These are phyloP conservation scores for Acropternis orthonyx DNA, from an alignment of 2,797 vertebrate genomes.

Conservation along the genomic window DNA sequence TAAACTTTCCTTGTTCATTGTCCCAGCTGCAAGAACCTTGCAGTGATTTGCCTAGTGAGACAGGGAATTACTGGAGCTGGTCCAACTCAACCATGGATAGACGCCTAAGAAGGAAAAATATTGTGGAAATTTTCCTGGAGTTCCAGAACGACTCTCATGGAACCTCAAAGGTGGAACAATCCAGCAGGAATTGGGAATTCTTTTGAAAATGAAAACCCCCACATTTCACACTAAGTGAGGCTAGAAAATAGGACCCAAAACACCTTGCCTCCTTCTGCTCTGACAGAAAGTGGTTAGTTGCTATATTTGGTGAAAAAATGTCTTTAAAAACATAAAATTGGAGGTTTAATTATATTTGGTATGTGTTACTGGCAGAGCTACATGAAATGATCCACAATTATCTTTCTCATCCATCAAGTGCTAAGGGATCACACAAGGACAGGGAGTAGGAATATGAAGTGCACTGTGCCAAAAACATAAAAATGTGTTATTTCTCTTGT, in stretches of 20 bases:
- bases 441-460: slow-evolving; percentile 30
- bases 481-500: neutral
- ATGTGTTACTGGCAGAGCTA: slow-evolving; percentile 43
- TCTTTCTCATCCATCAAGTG: slow-evolving; percentile 62
- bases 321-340: slow-evolving; percentile 41
- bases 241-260: neutral
- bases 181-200: neutral
- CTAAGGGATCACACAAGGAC: slow-evolving; percentile 54
- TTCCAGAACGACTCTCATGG: neutral
- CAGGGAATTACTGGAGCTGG: neutral
- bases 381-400: slow-evolving; percentile 70
- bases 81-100: neutral
- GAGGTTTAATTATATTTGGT: slow-evolving; percentile 61
- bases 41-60: neutral
- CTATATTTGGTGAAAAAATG: slow-evolving; percentile 24
- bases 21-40: neutral
- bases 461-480: slow-evolving; percentile 15
- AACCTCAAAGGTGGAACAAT: neutral
- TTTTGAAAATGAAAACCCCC: neutral
- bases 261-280: neutral
- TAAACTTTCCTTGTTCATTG: neutral
- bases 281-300: slow-evolving; percentile 20
- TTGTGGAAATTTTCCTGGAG: neutral
- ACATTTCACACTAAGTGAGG: neutral
- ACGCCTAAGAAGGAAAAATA: neutral